phyloP scores from a whole-genome alignment of 35 echinoderm and acorn worm genomes.

The Patiria miniata region DNA sequence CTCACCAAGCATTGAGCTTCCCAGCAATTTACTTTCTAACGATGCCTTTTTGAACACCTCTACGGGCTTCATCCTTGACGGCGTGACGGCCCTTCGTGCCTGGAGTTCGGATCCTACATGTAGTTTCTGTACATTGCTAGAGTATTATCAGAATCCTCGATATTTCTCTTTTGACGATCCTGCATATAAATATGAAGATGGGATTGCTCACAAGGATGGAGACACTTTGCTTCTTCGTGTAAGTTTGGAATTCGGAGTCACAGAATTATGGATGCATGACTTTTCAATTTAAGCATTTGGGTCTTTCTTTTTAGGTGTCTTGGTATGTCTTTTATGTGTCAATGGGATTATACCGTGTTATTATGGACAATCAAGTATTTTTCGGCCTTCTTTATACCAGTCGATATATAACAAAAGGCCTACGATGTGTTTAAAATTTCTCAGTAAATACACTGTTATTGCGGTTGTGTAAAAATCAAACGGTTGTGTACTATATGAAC shows the following conservation, averaged over 20 bases:
- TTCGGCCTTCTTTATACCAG: too few relatives aligned
- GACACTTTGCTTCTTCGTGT: not conserved
- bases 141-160: not conserved
- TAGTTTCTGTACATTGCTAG: not conserved
- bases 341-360: too few relatives aligned
- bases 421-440: too few relatives aligned
- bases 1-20: not conserved
- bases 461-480: too few relatives aligned
- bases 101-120: not conserved
- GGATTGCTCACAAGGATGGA: not conserved
- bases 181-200: not conserved
- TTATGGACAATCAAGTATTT: too few relatives aligned
- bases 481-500: too few relatives aligned
- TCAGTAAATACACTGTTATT: too few relatives aligned
- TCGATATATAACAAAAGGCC: too few relatives aligned
- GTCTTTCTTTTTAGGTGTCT: too few relatives aligned
- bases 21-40: not conserved
- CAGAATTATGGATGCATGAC: too few relatives aligned
- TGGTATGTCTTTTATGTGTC: too few relatives aligned
- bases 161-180: not conserved
- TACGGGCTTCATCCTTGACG: constrained; percentile 46
- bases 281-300: too few relatives aligned
- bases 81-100: not conserved
- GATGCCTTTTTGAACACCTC: not conserved
- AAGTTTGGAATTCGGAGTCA: not conserved